Base-by-base conservation (phyloP, 2,113 vertebrate genomes). In the Cichladusa arquata region DNA sequence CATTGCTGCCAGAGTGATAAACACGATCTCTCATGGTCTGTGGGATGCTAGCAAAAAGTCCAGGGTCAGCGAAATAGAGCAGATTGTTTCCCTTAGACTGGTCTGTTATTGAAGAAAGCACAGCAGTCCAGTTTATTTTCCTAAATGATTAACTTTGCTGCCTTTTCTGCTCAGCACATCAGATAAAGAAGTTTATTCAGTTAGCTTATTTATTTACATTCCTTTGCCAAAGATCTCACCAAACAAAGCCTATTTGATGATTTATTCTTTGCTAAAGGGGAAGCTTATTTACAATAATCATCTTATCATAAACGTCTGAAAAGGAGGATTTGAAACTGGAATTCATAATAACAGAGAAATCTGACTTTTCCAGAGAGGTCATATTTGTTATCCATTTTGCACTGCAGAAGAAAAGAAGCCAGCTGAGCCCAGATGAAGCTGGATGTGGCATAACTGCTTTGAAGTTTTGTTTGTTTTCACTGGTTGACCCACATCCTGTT, bases 151-250 rank as follows among this genome's bases (percentile, higher is more conserved):
- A 93, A 91, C 77, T 96, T 93, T 45, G n/a, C 71, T 93, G 76
- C 81, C 51, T 93, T 85, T 94, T 91, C 86, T 92, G 70, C 74
- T 88, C 88, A 71, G 58, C 54, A 45, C 72, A 80, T 78, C 79
- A 95, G 88, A 93, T 91, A 92, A 90, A 90, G 60, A 90, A 78
- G 78, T 94, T 95, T 93, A 93, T 94, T 94, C 88, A 88, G 90
- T 91, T 66, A 81, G 79, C 47, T 56, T 97, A 88, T 95, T 97
- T 97, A 86, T 96, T 95, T 95, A 96, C 86, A 96, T 95, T 96
- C 92, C 53, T 93, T 83, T 91, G 69, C 65, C 74, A 83, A 81
- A 80, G 78, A 95, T 92, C 72, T 95, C 93, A 94, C 85, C 87
- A 96, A 88, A 95, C 73, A 90, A 91, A 95, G 76, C 33, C 73